Percentiles rank a stretch among this genome's conserved stretches.
Conservation (phyloP, 2,797 vertebrate species). For the Hoplostethus atlanticus region DNA sequence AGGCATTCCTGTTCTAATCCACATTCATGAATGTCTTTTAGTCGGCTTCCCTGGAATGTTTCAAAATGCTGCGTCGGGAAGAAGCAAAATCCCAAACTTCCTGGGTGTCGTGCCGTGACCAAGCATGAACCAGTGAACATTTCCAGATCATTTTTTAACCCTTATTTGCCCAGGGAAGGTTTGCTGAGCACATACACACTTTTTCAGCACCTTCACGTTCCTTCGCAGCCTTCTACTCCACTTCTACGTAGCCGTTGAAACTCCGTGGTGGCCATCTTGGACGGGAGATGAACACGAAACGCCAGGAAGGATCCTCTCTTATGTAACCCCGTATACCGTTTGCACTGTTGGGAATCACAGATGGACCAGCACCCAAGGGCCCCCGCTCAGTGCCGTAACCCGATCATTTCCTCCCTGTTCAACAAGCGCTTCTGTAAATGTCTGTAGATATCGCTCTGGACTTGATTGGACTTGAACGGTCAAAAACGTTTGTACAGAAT, state of each 20-base stretch:
- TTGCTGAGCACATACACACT: too few relatives aligned
- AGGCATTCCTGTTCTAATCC: neutral
- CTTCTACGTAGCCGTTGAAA: too few relatives aligned
- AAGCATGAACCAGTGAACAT: too few relatives aligned
- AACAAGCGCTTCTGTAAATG: slow-evolving; percentile 58
- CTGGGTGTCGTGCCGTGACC: too few relatives aligned
- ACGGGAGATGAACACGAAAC: neutral
- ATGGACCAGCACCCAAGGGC: too few relatives aligned
- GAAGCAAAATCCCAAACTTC: too few relatives aligned
- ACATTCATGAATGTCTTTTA: neutral
- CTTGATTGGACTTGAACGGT: slow-evolving; percentile 53
- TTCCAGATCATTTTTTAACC: too few relatives aligned
- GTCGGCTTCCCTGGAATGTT: neutral
- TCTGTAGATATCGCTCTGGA: slow-evolving; percentile 48
- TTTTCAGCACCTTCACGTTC: too few relatives aligned
- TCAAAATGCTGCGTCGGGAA: neutral
- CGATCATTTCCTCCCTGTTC: neutral
- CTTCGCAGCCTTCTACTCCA: too few relatives aligned
- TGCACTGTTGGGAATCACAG: too few relatives aligned
- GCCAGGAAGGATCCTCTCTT: neutral
- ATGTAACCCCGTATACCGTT: neutral
- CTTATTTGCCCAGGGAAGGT: too few relatives aligned
- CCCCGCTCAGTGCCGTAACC: too few relatives aligned
- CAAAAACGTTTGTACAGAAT: slow-evolving; percentile 53
- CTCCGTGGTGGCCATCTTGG: neutral